These are phyloP conservation scores for Drosophila stalkeri DNA, from an alignment of 2,888 invertebrate genomes.

Conservation along the genomic window DNA sequence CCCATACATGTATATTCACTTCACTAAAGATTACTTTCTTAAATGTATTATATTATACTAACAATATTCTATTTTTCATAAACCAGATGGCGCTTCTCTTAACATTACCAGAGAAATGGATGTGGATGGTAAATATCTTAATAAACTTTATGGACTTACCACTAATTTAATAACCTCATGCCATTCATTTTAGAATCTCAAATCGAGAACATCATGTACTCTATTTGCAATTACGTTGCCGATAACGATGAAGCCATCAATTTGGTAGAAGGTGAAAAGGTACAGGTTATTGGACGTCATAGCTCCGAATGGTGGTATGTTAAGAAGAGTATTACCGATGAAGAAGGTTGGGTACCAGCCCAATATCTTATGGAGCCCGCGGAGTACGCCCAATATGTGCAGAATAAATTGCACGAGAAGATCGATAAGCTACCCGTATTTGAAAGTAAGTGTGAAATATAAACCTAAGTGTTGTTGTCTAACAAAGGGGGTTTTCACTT, in stretches of 20 bases:
- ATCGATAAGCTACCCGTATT: conserved; percentile 96
- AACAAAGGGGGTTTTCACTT: conserved; percentile 22
- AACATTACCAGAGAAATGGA: conserved; percentile 90
- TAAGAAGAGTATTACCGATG: conserved; percentile 94
- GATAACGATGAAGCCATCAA: conserved; percentile 95
- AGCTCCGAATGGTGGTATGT: conserved; percentile 98
- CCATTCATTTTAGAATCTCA: conserved; percentile 75
- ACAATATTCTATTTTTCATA: conserved; percentile 58
- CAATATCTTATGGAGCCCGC: conserved; percentile 93
- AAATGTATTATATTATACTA: conserved; percentile 3
- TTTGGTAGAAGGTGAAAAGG: conserved; percentile 95
- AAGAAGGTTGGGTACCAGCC: conserved; percentile 97
- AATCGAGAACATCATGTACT: conserved; percentile 92
- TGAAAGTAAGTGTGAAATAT: conserved; percentile 90
- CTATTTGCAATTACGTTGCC: conserved; percentile 93
- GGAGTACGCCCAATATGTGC: conserved; percentile 92
- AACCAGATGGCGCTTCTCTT: conserved; percentile 89
- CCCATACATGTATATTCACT: conserved; percentile 16
- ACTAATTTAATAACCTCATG: not conserved
- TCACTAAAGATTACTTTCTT: not conserved
- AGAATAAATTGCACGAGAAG: conserved; percentile 95
- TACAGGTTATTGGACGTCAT: conserved; percentile 93
- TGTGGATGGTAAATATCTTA: conserved; percentile 85
- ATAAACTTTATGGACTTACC: not conserved
- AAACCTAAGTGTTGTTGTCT: conserved; percentile 31